These are phyloP conservation scores for Calyptomena viridis DNA, from an alignment of 2,113 vertebrate species.

Conservation along the genomic window DNA sequence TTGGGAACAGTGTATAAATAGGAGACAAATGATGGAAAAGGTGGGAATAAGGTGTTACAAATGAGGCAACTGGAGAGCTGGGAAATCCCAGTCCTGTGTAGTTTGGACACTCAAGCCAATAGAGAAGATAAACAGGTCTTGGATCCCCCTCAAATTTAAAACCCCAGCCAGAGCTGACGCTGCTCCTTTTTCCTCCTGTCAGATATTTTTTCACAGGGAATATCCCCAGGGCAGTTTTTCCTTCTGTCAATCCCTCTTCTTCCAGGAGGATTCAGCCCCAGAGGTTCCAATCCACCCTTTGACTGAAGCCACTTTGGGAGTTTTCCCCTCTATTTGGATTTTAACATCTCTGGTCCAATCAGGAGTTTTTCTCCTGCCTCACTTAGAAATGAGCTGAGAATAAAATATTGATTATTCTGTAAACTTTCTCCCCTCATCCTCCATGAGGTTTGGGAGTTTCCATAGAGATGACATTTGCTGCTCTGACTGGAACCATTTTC, in stretches of 20 bases:
- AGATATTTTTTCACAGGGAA: fast-evolving
- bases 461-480: constrained; percentile 23
- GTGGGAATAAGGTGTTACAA: not conserved
- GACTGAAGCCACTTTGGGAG: not conserved
- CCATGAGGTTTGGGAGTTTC: not conserved
- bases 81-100: not conserved
- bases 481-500: not conserved
- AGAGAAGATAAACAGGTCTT: not conserved
- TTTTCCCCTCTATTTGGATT: not conserved
- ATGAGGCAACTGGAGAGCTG: not conserved
- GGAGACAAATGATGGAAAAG: not conserved
- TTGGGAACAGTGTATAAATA: not conserved
- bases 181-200: not conserved
- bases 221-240: not conserved
- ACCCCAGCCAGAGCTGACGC: not conserved
- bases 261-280: not conserved
- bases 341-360: not conserved
- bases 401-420: not conserved
- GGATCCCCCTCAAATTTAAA: too few relatives aligned
- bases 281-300: not conserved
- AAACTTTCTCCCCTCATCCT: not conserved
- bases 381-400: not conserved
- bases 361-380: not conserved
- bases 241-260: not conserved
- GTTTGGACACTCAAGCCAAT: not conserved